Conservation (phyloP, 2,888 invertebrate genomes). For the Neria commutata region DNA sequence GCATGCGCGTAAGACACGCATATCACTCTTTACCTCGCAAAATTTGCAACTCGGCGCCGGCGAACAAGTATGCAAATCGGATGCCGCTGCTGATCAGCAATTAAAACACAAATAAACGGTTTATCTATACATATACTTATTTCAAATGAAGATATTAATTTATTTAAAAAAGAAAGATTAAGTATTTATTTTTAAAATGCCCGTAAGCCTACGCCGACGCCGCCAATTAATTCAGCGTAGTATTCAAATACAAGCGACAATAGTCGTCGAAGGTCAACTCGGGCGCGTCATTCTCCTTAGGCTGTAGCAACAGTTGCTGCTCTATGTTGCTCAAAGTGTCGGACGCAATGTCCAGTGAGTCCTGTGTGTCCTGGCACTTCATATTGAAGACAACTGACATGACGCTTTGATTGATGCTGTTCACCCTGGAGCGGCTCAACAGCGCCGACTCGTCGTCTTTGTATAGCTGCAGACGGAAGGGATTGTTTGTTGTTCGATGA, state of each 20-base stretch:
- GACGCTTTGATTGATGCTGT: slow-evolving; percentile 16
- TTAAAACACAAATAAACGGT: background rate
- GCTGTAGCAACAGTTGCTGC: background rate
- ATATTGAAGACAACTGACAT: slow-evolving; percentile 20
- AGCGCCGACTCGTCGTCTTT: slow-evolving; percentile 1
- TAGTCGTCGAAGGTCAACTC: slow-evolving; percentile 16
- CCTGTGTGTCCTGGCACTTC: slow-evolving; percentile 10
- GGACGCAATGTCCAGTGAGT: background rate
- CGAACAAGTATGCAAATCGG: background rate
- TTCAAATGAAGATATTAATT: too few species aligned
- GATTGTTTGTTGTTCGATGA: slow-evolving; percentile 7
- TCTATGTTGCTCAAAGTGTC: background rate
- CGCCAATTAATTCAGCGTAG: too few species aligned
- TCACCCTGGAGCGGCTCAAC: background rate
- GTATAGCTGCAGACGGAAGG: slow-evolving; percentile 25
- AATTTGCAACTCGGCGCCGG: slow-evolving; percentile 12
- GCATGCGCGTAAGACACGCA: slow-evolving; percentile 31
- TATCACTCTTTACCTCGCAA: slow-evolving; percentile 25
- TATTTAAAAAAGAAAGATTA: too few species aligned
- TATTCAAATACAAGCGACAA: slow-evolving; percentile 7
- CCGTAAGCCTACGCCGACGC: too few species aligned
- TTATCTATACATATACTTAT: too few species aligned
- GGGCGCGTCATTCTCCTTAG: background rate
- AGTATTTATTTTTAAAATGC: background rate
- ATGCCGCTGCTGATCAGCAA: background rate